Conservation (phyloP, 2,888 invertebrate genomes). For the Phengaris arion region DNA sequence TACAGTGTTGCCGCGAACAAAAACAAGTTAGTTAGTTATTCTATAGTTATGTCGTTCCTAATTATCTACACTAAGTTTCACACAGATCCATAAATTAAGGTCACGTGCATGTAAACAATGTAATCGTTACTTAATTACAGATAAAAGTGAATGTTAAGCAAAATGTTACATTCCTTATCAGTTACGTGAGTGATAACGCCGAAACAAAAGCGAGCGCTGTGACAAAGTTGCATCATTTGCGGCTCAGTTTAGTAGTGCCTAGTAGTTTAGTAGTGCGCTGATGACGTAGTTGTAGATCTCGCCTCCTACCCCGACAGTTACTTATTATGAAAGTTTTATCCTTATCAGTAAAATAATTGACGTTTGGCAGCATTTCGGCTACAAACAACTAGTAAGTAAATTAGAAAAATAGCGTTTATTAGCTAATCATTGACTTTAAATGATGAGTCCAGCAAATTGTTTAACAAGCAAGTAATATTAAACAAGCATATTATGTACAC, state of each 20-base stretch:
- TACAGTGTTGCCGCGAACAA: too few species aligned
- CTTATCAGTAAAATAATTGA: not conserved
- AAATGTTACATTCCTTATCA: slow-evolving; percentile 7
- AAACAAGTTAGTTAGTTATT: too few species aligned
- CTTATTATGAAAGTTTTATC: not conserved
- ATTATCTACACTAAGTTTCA: not conserved
- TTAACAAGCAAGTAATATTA: too few species aligned
- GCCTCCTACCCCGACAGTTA: not conserved
- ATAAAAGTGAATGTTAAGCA: slow-evolving; percentile 17
- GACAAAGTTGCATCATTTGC: slow-evolving; percentile 14
- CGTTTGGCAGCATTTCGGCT: not conserved
- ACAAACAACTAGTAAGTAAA: not conserved
- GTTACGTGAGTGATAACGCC: slow-evolving; percentile 6
- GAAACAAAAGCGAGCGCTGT: slow-evolving; percentile 5
- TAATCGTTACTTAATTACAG: slow-evolving; percentile 19
- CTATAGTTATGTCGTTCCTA: not conserved
- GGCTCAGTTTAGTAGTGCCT: slow-evolving; percentile 2
- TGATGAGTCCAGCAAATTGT: too few species aligned
- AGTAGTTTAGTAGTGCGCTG: slow-evolving; percentile 7
- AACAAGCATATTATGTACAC: too few species aligned
- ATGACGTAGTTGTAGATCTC: not conserved
- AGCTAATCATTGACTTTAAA: too few species aligned
- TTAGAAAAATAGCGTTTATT: too few species aligned
- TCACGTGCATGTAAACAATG: not conserved
- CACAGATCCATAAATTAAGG: not conserved